Evolutionary conservation across 2,113 vertebrate species (phyloP), one percentile per base, ranked within the genome.

Genomic region (Cygnus atratus): DNA sequence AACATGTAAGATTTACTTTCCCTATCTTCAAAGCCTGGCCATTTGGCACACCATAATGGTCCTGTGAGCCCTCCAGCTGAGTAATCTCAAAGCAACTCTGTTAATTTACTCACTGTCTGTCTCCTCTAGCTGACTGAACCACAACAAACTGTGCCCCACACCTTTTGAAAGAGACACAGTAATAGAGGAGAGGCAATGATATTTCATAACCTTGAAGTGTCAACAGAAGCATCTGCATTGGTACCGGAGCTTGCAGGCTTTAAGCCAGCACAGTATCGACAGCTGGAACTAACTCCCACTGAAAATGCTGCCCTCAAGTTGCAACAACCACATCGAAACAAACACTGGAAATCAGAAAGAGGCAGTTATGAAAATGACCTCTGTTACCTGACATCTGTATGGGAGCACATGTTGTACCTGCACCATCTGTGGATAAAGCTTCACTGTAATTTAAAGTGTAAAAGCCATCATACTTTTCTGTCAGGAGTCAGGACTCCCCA

Each of bases 21-120:
- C 63, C 76, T 90, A 70, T 90, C 83, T 96, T 97, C 95, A 92
- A 96, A 96, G 87, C 29, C 22, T 52, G 75, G 77, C 29, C 10
- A 62, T 80, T 92, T 95, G 95, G 81, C 91, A 87, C 83, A 78
- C 39, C 55, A 88, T 67, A 93, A 88, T 43, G n/a, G 52, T 44
- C 55, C 84, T 88, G 46, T 9, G 28, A 84, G 68, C 52, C 95
- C 91, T 89, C 91, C 89, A 78, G 89, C 71, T 95, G 89, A 97
- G 50, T 84, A 52, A 91, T 72, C 80, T 97, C 91, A 93, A 81
- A 65, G 70, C n/a, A 88, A 52, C 33, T 20, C 46, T 72, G 16
- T 61, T 88, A 86, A 91, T 5, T 95, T 91, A 63, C 74, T 91
- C 62, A 57, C 33, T 43, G 43, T 37, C 84, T 85, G 44, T 68